phyloP scores from a whole-genome alignment of 2,888 invertebrate genomes.

The Drosophila borealis region DNA sequence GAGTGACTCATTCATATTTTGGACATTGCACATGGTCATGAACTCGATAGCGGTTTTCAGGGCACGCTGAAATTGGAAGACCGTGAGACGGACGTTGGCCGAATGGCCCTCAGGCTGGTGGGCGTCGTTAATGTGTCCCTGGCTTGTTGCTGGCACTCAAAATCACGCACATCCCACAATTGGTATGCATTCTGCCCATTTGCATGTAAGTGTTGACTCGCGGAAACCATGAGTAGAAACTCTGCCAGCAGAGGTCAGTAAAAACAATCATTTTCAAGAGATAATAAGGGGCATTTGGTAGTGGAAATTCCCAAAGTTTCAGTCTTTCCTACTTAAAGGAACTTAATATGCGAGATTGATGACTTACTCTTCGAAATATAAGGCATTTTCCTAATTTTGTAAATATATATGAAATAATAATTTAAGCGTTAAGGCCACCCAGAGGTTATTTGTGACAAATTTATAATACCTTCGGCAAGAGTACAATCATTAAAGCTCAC shows the following conservation, averaged over 20 bases:
- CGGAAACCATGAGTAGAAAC: constrained; percentile 25
- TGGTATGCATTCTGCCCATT: constrained; percentile 38
- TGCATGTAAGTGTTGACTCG: constrained; percentile 59
- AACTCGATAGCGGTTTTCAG: constrained; percentile 42
- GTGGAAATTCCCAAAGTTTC: too few relatives aligned
- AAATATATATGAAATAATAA: background rate
- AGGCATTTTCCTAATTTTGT: too few relatives aligned
- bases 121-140: constrained; percentile 34
- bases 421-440: background rate
- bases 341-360: too few relatives aligned
- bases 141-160: constrained; percentile 27
- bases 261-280: background rate
- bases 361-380: too few relatives aligned
- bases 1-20: constrained; percentile 46
- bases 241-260: constrained; percentile 6
- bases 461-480: constrained; percentile 2
- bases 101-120: constrained; percentile 43
- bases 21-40: constrained; percentile 54
- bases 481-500: constrained; percentile 43
- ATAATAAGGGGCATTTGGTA: background rate
- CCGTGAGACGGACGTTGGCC: constrained; percentile 63
- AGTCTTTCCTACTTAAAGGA: too few relatives aligned
- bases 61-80: constrained; percentile 44
- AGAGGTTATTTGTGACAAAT: background rate
- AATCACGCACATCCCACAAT: constrained; percentile 26